Evolutionary conservation across 2,113 vertebrate species (phyloP).

Genomic region (Turnix velox): DNA sequence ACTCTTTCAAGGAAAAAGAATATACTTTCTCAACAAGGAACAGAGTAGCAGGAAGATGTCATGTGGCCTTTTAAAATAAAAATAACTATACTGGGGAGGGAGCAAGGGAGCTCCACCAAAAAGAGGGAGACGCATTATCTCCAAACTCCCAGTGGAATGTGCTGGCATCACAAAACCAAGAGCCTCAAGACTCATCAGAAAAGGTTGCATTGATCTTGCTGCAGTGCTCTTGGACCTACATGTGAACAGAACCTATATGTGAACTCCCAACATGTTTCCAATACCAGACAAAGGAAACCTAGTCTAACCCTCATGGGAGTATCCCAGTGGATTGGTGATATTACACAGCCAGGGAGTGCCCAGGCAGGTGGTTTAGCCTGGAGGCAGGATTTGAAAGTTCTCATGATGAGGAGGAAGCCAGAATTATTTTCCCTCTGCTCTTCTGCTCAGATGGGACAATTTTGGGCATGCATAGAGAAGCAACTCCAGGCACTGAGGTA

Average conservation of each 20-base stretch:
- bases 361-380: not conserved
- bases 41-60: not conserved
- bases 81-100: not conserved
- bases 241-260: fast-evolving
- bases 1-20: not conserved
- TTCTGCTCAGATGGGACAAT: not conserved
- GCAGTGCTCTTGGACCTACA: not conserved
- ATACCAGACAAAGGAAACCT: not conserved
- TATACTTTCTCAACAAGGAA: not conserved
- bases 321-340: fast-evolving
- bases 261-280: not conserved
- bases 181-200: not conserved
- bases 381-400: not conserved
- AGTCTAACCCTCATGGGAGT: not conserved
- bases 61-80: not conserved
- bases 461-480: not conserved
- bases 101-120: not conserved
- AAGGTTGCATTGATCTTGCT: not conserved
- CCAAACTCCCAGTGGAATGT: fast-evolving
- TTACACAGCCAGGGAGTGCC: not conserved
- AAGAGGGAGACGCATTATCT: not conserved
- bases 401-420: not conserved
- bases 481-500: not conserved
- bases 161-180: fast-evolving
- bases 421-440: not conserved